Conservation (phyloP, 1,140 invertebrate species). For the Cyrtorhinus lividipennis region DNA sequence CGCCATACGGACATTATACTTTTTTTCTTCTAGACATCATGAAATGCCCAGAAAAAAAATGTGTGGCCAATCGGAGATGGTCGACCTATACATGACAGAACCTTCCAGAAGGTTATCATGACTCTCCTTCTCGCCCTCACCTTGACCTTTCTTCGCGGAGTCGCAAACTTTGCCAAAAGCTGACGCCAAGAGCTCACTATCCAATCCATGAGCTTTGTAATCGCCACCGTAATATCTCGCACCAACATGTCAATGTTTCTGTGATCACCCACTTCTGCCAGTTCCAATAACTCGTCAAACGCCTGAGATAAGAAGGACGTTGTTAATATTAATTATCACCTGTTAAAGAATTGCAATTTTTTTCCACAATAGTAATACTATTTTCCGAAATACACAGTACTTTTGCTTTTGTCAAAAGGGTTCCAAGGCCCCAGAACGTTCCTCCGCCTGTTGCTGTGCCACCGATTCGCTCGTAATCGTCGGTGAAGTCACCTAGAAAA, state of each 20-base stretch:
- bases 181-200: constrained; percentile 56
- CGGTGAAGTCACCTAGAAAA: constrained; percentile 49
- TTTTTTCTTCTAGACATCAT: too few species aligned
- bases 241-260: constrained; percentile 59
- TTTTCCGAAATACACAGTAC: too few species aligned
- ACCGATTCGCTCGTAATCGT: constrained; percentile 51
- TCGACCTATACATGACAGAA: too few species aligned
- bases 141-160: constrained; percentile 2
- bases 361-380: too few species aligned
- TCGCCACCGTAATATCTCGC: constrained; percentile 61
- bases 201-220: constrained; percentile 41
- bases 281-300: constrained; percentile 55
- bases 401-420: constrained; percentile 50
- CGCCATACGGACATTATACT: too few species aligned
- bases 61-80: too few species aligned
- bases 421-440: constrained; percentile 65
- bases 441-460: constrained; percentile 62
- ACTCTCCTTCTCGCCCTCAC: too few species aligned
- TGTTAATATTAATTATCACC: too few species aligned
- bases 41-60: too few species aligned
- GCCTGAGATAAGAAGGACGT: too few species aligned
- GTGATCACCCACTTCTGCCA: constrained; percentile 59
- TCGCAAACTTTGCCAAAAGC: constrained; percentile 51
- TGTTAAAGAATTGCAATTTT: too few species aligned
- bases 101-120: too few species aligned